These are phyloP conservation scores for Eretmocerus hayati DNA, from an alignment of 2,888 invertebrate genomes.

Conservation along the genomic window DNA sequence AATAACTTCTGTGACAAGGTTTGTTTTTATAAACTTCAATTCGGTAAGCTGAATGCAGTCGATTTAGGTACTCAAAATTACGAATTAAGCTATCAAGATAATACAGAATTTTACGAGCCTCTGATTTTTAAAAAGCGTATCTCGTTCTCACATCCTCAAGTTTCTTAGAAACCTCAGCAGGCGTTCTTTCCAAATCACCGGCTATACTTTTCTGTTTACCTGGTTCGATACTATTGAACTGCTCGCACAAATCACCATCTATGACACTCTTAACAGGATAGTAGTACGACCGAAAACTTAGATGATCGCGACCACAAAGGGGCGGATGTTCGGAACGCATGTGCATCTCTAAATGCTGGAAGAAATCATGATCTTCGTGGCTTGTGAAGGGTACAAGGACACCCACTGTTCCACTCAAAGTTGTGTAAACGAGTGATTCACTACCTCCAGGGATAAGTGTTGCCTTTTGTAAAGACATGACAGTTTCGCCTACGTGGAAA, in stretches of 20 bases:
- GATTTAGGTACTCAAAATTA: constrained; percentile 99
- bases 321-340: constrained; percentile 97
- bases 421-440: constrained; percentile 93
- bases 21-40: constrained; percentile 90
- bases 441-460: constrained; percentile 96
- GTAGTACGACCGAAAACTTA: constrained; percentile 94
- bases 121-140: constrained; percentile 95
- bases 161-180: constrained; percentile 96
- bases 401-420: constrained; percentile 88
- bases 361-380: constrained; percentile 97
- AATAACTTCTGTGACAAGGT: no score
- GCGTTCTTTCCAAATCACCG: constrained; percentile 87
- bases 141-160: constrained; percentile 97
- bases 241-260: constrained; percentile 98
- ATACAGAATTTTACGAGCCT: no score
- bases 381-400: constrained; percentile 91
- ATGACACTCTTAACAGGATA: constrained; percentile 97
- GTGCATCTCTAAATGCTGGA: constrained; percentile 99
- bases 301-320: constrained; percentile 93
- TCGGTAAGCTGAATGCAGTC: constrained; percentile 89
- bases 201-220: constrained; percentile 92
- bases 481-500: constrained; percentile 94
- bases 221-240: constrained; percentile 92
- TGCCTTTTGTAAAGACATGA: constrained; percentile 91
- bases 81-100: no score